Base-by-base conservation (phyloP, 2,113 vertebrate species). In the Macaca mulatta region DNA sequence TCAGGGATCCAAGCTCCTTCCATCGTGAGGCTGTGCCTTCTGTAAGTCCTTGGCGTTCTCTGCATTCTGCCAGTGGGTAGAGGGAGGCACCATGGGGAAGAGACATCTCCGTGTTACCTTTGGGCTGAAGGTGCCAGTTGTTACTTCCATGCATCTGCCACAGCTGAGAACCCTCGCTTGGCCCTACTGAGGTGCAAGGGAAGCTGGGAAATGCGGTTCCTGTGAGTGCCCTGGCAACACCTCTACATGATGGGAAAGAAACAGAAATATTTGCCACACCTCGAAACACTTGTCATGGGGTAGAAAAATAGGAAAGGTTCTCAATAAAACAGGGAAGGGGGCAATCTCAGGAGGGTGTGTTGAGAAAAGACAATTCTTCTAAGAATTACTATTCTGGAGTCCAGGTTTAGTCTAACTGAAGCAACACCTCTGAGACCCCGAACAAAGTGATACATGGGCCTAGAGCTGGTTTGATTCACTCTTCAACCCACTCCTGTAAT, bases 91-190 rank as follows among this genome's bases (percentile, higher is more conserved):
- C 32, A 32, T 3, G 10, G 32, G 70, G 27, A 57, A 80, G 38
- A 57, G 30, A 59, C 32, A 17, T 11, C 27, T 25, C 16, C 3
- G 10, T 45, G 32, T 11, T 25, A 20, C 14, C 57, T 50, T 79
- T 43, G 86, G 74, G 22, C 43, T 38, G n/a, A 67, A 43, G 18
- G 5, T 57, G 70, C 30, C 38, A 27, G 7, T 32, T 32, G 11
- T 45, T 22, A 18, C 35, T 48, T 81, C 35, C 14, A 8, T 4
- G 6, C 4, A 27, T 80, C n/a, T 43, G 72, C 59, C n/a, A 1
- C 5, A 18, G 45, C 72, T 78, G 74, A 52, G 18, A 20, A 43
- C 6, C 3, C 4, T 16, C 2, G 1, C 25, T 11, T 0, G 1
- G 30, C 20, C 38, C 32, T 59, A 16, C 0, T 3, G 5, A 48